Evolutionary conservation across 2,797 vertebrate genomes (phyloP).

Genomic region (Decapterus maruadsi): DNA sequence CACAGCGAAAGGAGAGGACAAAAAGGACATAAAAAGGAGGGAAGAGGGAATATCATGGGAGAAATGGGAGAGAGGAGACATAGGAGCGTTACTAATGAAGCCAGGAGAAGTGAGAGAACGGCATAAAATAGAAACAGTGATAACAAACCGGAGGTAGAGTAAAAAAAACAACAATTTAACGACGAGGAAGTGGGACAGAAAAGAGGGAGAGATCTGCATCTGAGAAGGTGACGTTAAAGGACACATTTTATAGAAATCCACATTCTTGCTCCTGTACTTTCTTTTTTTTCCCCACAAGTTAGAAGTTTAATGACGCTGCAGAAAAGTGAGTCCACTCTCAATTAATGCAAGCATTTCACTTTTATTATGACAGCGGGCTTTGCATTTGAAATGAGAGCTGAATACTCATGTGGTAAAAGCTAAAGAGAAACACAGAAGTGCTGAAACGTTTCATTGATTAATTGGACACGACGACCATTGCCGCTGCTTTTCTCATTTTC

Average conservation of each 20-base stretch:
- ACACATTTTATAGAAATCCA: not conserved
- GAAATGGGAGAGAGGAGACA: not conserved
- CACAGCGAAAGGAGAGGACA: not conserved
- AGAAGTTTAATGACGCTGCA: slow-evolving; percentile 12
- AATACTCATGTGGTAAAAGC: not conserved
- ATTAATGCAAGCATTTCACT: slow-evolving; percentile 29
- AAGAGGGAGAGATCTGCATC: not conserved
- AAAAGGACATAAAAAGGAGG: slow-evolving; percentile 20
- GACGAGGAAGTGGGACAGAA: not conserved
- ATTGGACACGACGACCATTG: not conserved
- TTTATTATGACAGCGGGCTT: slow-evolving; percentile 9
- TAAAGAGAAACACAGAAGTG: not conserved
- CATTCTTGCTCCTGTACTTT: not conserved
- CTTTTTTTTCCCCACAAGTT: slow-evolving; percentile 13
- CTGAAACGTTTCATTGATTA: not conserved
- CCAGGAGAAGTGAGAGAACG: not conserved
- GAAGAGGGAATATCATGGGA: not conserved
- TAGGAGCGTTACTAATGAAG: slow-evolving; percentile 30
- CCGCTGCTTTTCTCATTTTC: not conserved
- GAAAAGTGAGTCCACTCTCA: slow-evolving; percentile 19
- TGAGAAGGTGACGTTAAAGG: not conserved
- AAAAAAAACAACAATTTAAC: not conserved
- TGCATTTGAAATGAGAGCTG: slow-evolving; percentile 28
- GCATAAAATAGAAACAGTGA: slow-evolving; percentile 29
- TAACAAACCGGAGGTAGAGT: slow-evolving; percentile 3